Evolutionary conservation across 2,113 vertebrate species (phyloP).

Genomic region (Empidonax traillii): DNA sequence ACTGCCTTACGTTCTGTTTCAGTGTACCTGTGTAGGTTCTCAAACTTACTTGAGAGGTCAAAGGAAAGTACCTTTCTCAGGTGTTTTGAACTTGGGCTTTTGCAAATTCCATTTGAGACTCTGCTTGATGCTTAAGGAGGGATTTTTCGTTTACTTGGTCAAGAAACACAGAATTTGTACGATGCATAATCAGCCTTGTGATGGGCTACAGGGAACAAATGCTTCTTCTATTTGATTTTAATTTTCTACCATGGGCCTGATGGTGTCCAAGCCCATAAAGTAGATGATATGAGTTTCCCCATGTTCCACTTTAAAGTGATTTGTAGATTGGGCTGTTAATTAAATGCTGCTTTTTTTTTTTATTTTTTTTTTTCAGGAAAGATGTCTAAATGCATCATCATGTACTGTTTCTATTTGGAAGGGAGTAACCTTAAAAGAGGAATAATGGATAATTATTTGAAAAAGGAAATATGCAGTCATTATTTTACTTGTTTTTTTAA

Average conservation of each 20-base stretch:
- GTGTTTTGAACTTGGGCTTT: neutral
- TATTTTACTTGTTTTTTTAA: neutral
- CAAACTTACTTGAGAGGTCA: neutral
- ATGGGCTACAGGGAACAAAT: neutral
- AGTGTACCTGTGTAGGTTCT: neutral
- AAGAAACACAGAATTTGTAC: neutral
- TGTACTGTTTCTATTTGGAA: neutral
- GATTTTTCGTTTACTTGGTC: neutral
- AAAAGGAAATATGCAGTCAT: neutral
- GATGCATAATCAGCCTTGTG: neutral
- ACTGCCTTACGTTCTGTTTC: neutral
- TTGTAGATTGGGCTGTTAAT: neutral
- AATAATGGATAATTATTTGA: neutral
- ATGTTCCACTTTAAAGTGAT: neutral
- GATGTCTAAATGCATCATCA: neutral
- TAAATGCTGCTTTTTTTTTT: neutral
- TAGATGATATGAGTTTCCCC: neutral
- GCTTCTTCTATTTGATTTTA: neutral
- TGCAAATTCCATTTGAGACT: neutral
- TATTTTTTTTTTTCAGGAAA: neutral
- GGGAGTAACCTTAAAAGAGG: neutral
- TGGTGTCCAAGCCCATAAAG: neutral
- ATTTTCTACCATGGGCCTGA: neutral
- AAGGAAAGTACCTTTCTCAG: neutral
- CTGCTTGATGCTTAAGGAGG: neutral